Evolutionary conservation across 2,888 invertebrate genomes (phyloP), one percentile per base, ranked within the genome.

Genomic region (Petrolisthes manimaculis): DNA sequence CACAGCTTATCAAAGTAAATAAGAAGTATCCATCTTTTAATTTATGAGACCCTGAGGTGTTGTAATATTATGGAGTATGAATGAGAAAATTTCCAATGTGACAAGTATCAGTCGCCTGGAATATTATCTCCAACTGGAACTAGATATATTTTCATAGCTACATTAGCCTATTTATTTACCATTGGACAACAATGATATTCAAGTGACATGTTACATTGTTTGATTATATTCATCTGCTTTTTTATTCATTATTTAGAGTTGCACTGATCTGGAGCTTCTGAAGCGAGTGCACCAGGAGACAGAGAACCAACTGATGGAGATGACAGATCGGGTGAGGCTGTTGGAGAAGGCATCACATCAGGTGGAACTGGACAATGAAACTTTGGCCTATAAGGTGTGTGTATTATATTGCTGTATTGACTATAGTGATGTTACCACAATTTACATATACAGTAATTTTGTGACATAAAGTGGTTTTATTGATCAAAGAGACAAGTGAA

Each of bases 341-440:
- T 87, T 93, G 53, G 93, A 93, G 89, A 92, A 92, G 90, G 92
- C 93, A 3, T 92, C 92, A 8, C 90, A 92, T 56, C 93, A 93
- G 89, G 91, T 93, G 53, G 93, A 93, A 90, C 91, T 93, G 18
- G 93, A 93, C 87, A 93, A 93, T 91, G 93, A 93, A 89, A 92
- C 93, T 79, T 92, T 93, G 71, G 93, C 93, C 3, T 93, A 92
- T 85, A 93, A 93, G 92, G 93, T 93, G 90, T 90, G 82, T 61
- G n/a, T 37, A 37, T 37, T 2, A 37, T 37, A 37, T 37, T 37
- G 37, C 37, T 37, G 37, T 37, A 37, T 37, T 37, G 37, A 37
- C 37, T 37, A 37, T 37, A 37, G 37, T 37, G 37, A 2, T 37
- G 37, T 37, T 37, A 37, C 37, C 37, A 37, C 37, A 37, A 37